Evolutionary conservation across 2,888 invertebrate genomes (phyloP).

Genomic region (Neocrepidodera transversa): DNA sequence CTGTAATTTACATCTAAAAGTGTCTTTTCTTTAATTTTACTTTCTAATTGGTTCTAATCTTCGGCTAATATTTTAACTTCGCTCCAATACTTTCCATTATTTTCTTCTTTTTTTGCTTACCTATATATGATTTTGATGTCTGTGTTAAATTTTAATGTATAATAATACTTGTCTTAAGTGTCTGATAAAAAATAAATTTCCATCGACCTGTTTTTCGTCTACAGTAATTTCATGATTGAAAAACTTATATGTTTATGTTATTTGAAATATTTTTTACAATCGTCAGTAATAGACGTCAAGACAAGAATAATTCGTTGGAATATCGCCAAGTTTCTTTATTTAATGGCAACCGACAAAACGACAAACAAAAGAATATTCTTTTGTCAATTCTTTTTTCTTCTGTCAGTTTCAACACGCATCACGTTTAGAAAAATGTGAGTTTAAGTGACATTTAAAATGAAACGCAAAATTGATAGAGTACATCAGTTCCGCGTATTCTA

Average conservation of each 20-base stretch:
- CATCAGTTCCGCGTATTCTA: constrained; percentile 1
- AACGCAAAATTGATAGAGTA: constrained; percentile 7
- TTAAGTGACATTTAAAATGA: constrained; percentile 5
- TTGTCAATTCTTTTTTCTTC: constrained; percentile 15
- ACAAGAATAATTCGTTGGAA: constrained; percentile 7
- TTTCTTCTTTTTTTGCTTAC: no score
- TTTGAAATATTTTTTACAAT: constrained; percentile 6
- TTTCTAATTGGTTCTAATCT: no score
- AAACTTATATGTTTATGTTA: neutral
- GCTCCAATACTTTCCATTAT: no score
- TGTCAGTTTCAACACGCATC: constrained; percentile 17
- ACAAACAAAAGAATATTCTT: constrained; percentile 20
- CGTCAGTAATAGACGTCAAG: constrained; percentile 2
- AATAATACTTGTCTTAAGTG: no score
- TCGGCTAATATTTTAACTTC: no score
- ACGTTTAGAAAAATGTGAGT: constrained; percentile 9
- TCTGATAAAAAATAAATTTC: no score
- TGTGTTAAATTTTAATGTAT: no score
- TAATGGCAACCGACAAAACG: constrained; percentile 9
- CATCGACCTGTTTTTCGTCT: no score
- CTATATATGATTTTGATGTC: no score
- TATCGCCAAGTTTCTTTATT: constrained; percentile 13
- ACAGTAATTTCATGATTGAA: no score
- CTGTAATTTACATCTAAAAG: no score
- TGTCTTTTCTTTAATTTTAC: no score